Base-by-base conservation (phyloP, 2,113 vertebrate genomes). In the Hyperopisus bebe region DNA sequence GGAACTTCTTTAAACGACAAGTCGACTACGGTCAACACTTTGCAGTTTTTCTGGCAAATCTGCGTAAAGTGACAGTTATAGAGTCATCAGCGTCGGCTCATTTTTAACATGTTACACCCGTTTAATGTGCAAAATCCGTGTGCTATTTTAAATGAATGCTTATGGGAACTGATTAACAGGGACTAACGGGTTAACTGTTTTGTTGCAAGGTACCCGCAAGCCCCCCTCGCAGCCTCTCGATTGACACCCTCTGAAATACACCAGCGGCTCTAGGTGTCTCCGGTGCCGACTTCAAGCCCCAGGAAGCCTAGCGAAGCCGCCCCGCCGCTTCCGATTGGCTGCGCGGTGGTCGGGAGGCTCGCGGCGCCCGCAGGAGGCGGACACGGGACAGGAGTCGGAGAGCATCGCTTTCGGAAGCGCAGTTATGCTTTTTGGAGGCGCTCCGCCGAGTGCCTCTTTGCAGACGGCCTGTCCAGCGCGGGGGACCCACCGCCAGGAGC, bases 241-340 rank as follows among this genome's bases (percentile, higher is more conserved):
- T 46, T 17, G 35, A 80, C 31, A 80, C 35, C 35, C 66, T 11
- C n/a, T 10, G 10, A 27, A 80, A 80, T 42, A 80, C 31, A 80
- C 74, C 17, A 19, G 35, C 74, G 35, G 31, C 5, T 80, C 74
- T 35, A 80, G 13, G 74, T 80, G 74, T 80, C 74, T 42, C 74
- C 74, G 31, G 35, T 42, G 74, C 17, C n/a, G 47, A 89, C 95
- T 92, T 1, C 93, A 93, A 90, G 87, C 93, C 94, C 95, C 95
- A 95, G 58, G 89, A 90, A 84, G 74, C 94, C n/a, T 2, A 88
- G 86, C 62, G 92, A 88, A 90, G 55, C 27, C 11, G 50, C 31
- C 89, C 27, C 90, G 90, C 85, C 85, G 1, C 74, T n/a, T 80
- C 35, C 82, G 85, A 96, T 96, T 96, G 96, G 96, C 24, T 84